Evolutionary conservation across 1,140 invertebrate genomes (phyloP).

Genomic region (Sarcophaga peregrina): DNA sequence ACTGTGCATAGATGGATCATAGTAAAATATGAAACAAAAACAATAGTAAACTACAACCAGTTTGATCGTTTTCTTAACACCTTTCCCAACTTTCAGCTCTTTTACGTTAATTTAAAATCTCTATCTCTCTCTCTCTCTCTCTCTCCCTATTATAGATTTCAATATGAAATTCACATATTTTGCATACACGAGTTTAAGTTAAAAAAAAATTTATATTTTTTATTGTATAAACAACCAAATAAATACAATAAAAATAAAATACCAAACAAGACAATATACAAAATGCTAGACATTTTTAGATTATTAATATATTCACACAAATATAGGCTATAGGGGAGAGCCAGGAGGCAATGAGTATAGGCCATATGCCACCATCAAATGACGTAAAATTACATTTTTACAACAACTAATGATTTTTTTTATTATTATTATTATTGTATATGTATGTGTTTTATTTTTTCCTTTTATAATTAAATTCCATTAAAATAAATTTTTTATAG

Average conservation of each 20-base stretch:
- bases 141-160: background rate
- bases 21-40: no score
- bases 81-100: slow-evolving; percentile 8
- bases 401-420: background rate
- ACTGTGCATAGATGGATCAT: no score
- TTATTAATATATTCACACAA: background rate
- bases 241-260: no score
- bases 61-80: slow-evolving; percentile 39
- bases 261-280: background rate
- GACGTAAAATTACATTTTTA: background rate
- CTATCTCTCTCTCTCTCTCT: background rate
- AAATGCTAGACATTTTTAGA: background rate
- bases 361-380: background rate
- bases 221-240: no score
- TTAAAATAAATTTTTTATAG: no score
- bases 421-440: no score
- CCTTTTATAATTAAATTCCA: no score
- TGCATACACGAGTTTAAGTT: slow-evolving; percentile 15
- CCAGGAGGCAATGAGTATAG: background rate
- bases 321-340: background rate
- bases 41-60: background rate
- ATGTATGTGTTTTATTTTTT: no score
- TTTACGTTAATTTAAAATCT: background rate
- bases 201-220: background rate
- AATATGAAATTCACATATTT: background rate